Base-by-base conservation (phyloP, 2,113 vertebrate species). In the Nothocercus julius region DNA sequence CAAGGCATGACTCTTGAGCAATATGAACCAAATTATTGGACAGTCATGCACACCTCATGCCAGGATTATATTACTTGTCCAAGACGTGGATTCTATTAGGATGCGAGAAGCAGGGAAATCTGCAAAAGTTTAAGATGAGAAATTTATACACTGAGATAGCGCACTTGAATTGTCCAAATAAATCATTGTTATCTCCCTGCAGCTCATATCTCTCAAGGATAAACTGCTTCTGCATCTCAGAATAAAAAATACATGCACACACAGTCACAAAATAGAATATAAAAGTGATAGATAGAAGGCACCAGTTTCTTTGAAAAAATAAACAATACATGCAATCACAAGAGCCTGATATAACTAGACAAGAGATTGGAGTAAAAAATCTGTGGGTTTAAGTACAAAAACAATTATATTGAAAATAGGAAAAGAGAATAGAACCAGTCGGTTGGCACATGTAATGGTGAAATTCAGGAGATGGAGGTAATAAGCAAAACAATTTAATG, bases 341-440 rank as follows among this genome's bases (percentile, higher is more conserved):
- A 8, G 61, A 34, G 34, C 24, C 11, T 49, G 67, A 70, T 69
- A 9, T 16, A 85, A 66, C 69, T 76, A 89, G 27, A 68, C 22
- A 76, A 88, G 40, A 92, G 66, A 86, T 21, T 70, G 7, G 30
- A 80, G 68, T 47, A 62, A 95, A 95, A 94, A 91, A 4, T 36
- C 49, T 74, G 9, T 59, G 32, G 14, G 3, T 66, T 13, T 28
- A 74, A 74, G 20, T 53, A 40, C 13, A 62, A 90, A 69, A 82
- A 90, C 21, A 36, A 47, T 13, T 7, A 51, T 13, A 83, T n/a
- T 56, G 8, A 75, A 54, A 11, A 62, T 5, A 70, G 13, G 15
- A 66, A 90, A 54, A 34, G 45, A 66, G 3, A 63, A 82, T 19
- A 61, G 72, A 92, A 70, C 17, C 58, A 74, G 85, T 25, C 12